A percentile compares a stretch with the other conserved stretches of the same genome.
phyloP scores from a whole-genome alignment of 2,797 vertebrate genomes.

The Danio choprae region DNA sequence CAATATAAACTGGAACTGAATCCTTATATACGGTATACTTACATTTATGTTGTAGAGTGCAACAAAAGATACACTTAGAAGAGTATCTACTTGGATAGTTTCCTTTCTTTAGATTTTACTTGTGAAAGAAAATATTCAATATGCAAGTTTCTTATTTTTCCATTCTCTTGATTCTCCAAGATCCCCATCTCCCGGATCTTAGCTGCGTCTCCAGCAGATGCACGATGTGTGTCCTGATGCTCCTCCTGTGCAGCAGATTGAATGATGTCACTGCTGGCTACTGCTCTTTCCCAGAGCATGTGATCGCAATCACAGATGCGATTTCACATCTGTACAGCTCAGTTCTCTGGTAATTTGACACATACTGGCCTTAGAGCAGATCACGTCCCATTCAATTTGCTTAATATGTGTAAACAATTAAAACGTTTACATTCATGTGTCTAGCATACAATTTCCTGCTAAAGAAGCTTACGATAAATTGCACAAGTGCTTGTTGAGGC shows the following conservation, averaged over 20 bases:
- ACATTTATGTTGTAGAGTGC: no score
- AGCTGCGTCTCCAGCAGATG: constrained; percentile 32
- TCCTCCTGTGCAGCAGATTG: constrained; percentile 48
- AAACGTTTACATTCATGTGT: constrained; percentile 16
- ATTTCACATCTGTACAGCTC: constrained; percentile 38
- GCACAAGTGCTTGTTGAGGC: not conserved
- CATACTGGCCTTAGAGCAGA: constrained; percentile 15
- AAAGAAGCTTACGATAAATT: not conserved
- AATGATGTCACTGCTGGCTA: constrained; percentile 51
- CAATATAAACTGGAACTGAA: no score
- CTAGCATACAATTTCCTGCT: not conserved
- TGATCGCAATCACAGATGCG: constrained; percentile 36
- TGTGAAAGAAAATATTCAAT: no score
- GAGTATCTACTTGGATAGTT: no score
- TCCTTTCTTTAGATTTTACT: no score
- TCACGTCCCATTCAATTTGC: constrained; percentile 1
- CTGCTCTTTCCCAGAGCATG: constrained; percentile 36
- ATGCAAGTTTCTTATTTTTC: no score
- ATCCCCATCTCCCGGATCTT: not conserved
- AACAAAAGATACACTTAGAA: no score
- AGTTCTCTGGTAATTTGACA: constrained; percentile 23
- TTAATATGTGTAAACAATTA: constrained; percentile 25
- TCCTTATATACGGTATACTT: no score
- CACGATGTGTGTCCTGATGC: constrained; percentile 25
- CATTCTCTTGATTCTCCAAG: not conserved